Base-by-base conservation (phyloP, 1,140 invertebrate species). In the Conus ventricosus region DNA sequence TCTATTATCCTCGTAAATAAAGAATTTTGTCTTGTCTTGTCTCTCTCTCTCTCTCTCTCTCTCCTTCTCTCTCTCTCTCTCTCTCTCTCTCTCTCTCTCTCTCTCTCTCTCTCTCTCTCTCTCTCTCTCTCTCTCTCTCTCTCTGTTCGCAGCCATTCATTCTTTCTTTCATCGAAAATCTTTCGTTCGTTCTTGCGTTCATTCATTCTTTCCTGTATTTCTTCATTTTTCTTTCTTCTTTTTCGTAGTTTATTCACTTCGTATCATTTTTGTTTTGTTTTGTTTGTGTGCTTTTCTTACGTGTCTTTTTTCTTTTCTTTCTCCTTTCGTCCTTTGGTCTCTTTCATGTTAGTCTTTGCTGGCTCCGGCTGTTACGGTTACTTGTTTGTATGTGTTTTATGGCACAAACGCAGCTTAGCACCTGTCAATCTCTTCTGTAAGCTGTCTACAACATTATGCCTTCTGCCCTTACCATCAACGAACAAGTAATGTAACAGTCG, bases 1-100 rank as follows among this genome's bases (percentile, higher is more conserved):
- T n/a, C n/a, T n/a, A n/a, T n/a, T n/a, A n/a, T n/a, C n/a, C n/a
- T n/a, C n/a, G n/a, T n/a, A n/a, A n/a, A n/a, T n/a, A n/a, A n/a
- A n/a, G n/a, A n/a, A n/a, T n/a, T n/a, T n/a, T n/a, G n/a, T n/a
- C n/a, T n/a, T n/a, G n/a, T n/a, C n/a, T n/a, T n/a, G n/a, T 76
- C 71, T 63, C 71, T 76, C 71, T 76, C 71, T 76, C 20, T n/a
- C 20, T 76, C 71, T 76, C 71, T 76, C 71, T 76, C 71, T 76
- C 71, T 76, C 71, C 6, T 6, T 76, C 71, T 76, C 71, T 76
- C 71, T 76, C 71, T 76, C 71, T 76, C 71, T 76, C 71, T 76
- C 71, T 76, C 71, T 63, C 60, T 63, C 60, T 63, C 60, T 63
- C 60, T 63, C 60, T 63, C 60, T 63, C 60, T 63, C 1, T 63